Evolutionary conservation across 2,888 invertebrate genomes (phyloP), one percentile per base, ranked within the genome.

Genomic region (Mayetiola destructor): DNA sequence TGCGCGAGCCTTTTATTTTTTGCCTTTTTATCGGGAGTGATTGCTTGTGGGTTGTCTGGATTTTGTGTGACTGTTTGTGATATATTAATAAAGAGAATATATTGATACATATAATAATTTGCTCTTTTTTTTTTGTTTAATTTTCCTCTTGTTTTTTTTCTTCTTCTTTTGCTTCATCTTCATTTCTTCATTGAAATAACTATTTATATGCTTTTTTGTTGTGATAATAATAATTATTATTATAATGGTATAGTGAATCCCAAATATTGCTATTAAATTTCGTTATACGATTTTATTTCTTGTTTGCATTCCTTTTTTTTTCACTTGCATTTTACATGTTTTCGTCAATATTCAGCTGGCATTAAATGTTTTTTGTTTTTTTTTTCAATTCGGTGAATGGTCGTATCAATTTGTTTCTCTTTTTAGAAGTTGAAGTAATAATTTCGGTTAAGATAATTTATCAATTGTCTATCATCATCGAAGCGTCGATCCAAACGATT

Each of bases 201-300:
- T 48, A 27, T 27, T 27, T 27, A 48, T 48, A 48, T 48, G 48
- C 48, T 27, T 48, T 48, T 37, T 48, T 48, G 16, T n/a, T n/a
- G n/a, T n/a, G n/a, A n/a, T n/a, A n/a, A n/a, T n/a, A n/a, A n/a
- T n/a, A n/a, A n/a, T n/a, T n/a, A n/a, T n/a, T n/a, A n/a, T n/a
- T n/a, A 27, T 48, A 27, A 27, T 12, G 48, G 48, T 48, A 48
- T 27, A 48, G 48, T 48, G 48, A 48, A 48, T 48, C 48, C 48
- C 48, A 48, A 48, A 48, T 48, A 48, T 48, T 48, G 48, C 48
- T 48, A 48, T 48, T 48, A 27, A 48, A 48, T 48, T 48, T 48
- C 48, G 27, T 48, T 27, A 27, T 27, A 23, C 23, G 23, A 27
- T 48, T 48, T n/a, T 23, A 42, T 12, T 42, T 42, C 23, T 27